Evolutionary conservation across 1,140 invertebrate genomes (phyloP), one percentile per base, ranked within the genome.

Genomic region (Pogonognathellus flavescens): DNA sequence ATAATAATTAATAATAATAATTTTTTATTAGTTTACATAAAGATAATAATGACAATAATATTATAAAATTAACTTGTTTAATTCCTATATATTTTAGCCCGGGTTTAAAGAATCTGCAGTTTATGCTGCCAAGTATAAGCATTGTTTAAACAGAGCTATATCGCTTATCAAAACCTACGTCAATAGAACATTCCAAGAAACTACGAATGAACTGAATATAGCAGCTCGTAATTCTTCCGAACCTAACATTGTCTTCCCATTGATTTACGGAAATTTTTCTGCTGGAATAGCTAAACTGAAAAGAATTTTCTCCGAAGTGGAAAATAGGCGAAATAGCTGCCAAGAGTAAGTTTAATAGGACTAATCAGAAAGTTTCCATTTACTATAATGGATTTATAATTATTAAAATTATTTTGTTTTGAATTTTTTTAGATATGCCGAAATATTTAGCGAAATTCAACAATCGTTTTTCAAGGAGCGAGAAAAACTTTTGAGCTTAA

Each of bases 211-310:
- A 91, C 94, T 93, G 80, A 90, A 93, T 62, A 90, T 89, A 87
- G 62, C 85, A 50, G 87, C 89, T 16, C 88, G 84, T 25, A 88
- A 87, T 70, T 88, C 83, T 83, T 85, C 89, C 59, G 87, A 89
- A 60, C 89, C 89, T 11, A 85, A 89, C 20, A 95, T 97, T 0
- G 55, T 88, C 10, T 95, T 97, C 90, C 96, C 97, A 0, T 90
- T 98, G 1, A 97, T 97, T 89, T 99, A 98, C 90, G 97, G 97
- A 0, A 97, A 97, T 91, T 98, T 98, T 91, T 95, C 97, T 91
- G 95, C 96, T 0, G 95, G 95, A 83, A 94, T 97, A 0, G 94
- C 95, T 0, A 95, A 97, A 90, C 92, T 97, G 0, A 96, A 94
- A 89, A 92, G 94, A 62, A 93, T 98, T 6, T 95, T 97, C 83